phyloP scores from a whole-genome alignment of 2,797 vertebrate species.

The Clarias fuscus region DNA sequence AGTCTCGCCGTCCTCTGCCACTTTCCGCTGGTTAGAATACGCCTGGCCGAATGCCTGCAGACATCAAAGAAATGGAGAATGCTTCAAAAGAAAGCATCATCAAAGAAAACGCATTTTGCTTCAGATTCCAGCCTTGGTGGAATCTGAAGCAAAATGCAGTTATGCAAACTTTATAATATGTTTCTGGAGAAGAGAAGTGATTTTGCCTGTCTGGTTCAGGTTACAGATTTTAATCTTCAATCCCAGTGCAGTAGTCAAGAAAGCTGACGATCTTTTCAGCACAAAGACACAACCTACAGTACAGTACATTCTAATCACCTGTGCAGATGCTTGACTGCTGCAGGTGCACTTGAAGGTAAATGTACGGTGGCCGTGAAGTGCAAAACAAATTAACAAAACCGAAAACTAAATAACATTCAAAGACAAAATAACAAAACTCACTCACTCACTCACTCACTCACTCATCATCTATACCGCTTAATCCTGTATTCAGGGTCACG shows the following conservation, averaged over 20 bases:
- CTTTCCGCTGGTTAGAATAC: constrained; percentile 93
- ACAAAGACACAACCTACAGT: constrained; percentile 12
- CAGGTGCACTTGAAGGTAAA: constrained; percentile 55
- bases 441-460: too few relatives aligned
- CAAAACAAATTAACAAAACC: too few relatives aligned
- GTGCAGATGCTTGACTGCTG: constrained; percentile 30
- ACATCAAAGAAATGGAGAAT: constrained; percentile 28
- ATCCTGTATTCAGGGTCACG: too few relatives aligned
- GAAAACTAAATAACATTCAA: too few relatives aligned
- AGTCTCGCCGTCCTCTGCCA: constrained; percentile 93
- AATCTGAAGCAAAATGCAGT: background rate
- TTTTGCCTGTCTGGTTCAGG: background rate
- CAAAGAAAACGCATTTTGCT: background rate
- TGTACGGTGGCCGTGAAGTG: too few relatives aligned
- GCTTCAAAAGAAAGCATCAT: too few relatives aligned
- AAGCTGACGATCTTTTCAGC: background rate
- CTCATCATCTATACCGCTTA: too few relatives aligned
- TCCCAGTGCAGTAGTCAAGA: background rate
- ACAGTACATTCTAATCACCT: constrained; percentile 21
- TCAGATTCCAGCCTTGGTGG: background rate
- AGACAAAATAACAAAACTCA: too few relatives aligned
- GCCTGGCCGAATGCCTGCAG: constrained; percentile 94
- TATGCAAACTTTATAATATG: background rate
- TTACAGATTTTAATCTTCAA: background rate
- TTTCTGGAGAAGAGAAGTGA: background rate